Evolutionary conservation across 2,888 invertebrate genomes (phyloP).

Genomic region (Drosophila subsilvestris): DNA sequence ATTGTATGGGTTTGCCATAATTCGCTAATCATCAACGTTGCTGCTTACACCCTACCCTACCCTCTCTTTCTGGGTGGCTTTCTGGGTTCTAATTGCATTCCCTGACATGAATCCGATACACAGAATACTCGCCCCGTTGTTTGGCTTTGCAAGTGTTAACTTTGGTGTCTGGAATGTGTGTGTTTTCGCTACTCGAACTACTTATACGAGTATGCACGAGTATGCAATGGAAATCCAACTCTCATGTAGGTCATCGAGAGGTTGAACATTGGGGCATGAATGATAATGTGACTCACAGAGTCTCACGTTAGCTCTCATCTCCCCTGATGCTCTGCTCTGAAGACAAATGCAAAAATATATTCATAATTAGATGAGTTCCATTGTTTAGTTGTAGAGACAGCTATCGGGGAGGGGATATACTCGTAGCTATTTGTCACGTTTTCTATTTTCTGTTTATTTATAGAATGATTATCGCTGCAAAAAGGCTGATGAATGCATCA

Average conservation of each 20-base stretch:
- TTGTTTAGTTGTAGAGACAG: slow-evolving; percentile 29
- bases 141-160: slow-evolving; percentile 62
- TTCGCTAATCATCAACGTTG: slow-evolving; percentile 36
- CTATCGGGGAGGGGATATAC: not conserved
- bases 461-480: slow-evolving; percentile 42
- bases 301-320: slow-evolving; percentile 7
- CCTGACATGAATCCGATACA: slow-evolving; percentile 39
- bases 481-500: slow-evolving; percentile 23
- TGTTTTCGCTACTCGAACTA: slow-evolving; percentile 19
- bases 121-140: slow-evolving; percentile 27
- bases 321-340: not conserved
- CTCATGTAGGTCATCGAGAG: slow-evolving; percentile 42
- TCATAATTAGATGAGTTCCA: slow-evolving; percentile 31
- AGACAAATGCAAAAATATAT: not conserved
- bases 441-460: slow-evolving; percentile 61
- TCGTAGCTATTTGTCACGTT: slow-evolving; percentile 67
- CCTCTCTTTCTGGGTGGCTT: slow-evolving; percentile 5
- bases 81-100: slow-evolving; percentile 62
- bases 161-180: slow-evolving; percentile 48
- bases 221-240: slow-evolving; percentile 29
- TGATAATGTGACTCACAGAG: slow-evolving; percentile 22
- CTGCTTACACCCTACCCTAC: not conserved
- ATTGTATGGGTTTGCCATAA: slow-evolving; percentile 30
- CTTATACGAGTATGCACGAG: no score
- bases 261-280: slow-evolving; percentile 27